These are phyloP conservation scores for Coregonus sp. DNA, from an alignment of 2,797 vertebrate species.

Conservation along the genomic window DNA sequence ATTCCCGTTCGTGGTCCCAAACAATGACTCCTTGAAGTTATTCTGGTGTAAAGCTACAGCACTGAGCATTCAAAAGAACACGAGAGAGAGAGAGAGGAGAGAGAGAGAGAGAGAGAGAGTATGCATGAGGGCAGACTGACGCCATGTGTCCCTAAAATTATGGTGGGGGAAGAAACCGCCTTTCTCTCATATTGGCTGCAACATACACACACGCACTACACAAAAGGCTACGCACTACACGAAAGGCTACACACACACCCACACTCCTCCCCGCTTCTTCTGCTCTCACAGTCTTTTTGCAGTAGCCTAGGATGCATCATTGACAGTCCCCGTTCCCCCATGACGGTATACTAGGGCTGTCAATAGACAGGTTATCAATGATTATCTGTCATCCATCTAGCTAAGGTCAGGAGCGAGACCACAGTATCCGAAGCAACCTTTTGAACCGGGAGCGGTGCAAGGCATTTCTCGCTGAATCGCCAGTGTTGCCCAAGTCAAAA, in stretches of 20 bases:
- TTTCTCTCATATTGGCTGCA: background rate
- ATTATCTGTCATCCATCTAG: background rate
- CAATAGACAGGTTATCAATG: constrained; percentile 3
- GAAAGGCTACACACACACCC: no score
- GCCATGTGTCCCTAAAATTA: background rate
- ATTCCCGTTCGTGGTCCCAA: background rate
- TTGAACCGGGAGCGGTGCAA: background rate
- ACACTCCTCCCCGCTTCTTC: constrained; percentile 9
- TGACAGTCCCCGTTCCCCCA: background rate
- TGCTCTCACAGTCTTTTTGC: constrained; percentile 27
- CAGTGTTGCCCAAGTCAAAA: constrained; percentile 1
- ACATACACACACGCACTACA: background rate
- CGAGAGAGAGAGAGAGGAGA: background rate
- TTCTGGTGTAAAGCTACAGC: background rate
- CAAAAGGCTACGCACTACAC: constrained; percentile 5
- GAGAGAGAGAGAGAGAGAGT: background rate
- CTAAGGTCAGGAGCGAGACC: background rate
- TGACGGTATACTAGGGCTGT: background rate
- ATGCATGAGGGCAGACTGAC: background rate
- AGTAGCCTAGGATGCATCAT: constrained; percentile 9
- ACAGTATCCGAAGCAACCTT: background rate
- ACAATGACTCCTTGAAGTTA: constrained; percentile 1
- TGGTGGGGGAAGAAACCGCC: background rate
- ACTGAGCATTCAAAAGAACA: background rate
- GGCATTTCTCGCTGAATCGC: constrained; percentile 5